Evolutionary conservation across 2,113 vertebrate genomes (phyloP), one percentile per base, ranked within the genome.

Genomic region (Nematolebias whitei): DNA sequence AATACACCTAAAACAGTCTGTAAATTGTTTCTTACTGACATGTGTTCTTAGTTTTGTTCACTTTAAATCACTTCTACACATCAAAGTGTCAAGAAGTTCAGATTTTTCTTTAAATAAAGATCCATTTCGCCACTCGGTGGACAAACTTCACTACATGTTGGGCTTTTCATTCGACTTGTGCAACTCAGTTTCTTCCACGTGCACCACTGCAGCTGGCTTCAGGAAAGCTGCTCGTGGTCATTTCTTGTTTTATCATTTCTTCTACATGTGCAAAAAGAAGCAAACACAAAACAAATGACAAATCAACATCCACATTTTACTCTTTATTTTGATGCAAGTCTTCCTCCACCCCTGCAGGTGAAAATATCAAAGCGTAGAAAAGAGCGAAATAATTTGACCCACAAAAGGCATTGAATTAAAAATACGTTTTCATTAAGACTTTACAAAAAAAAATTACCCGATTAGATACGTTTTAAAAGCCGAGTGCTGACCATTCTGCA

Each of bases 311-410:
- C 7, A 7, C 26, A 10, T 22, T 43, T 52, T 22, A 51, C 11
- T 29, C 74, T 80, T 83, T 81, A 79, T 82, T 86, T 69, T 60
- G 58, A 76, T 78, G 76, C 53, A 80, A 69, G 63, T 52, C 60
- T 40, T 47, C 5, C 65, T 62, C 73, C 59, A 64, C 50, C 14
- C 32, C 73, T 45, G 57, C 54, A 79, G 55, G 24, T 51, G 39
- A 76, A 80, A 60, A 71, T 61, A 57, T 80, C 51, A 84, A 78
- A 71, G 47, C 44, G 43, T 3, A 48, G 19, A 49, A 64, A 69
- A 66, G 54, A 47, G 4, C 23, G 74, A 64, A 71, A 75, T 23
- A 43, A 40, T 10, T 13, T 29, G 43, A 55, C 61, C 11, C 41
- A 58, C 22, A 54, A 63, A 81, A 75, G 7, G 10, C 63, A 76